These are phyloP conservation scores for Corydoras sp. DNA, from an alignment of 2,113 vertebrate genomes.

Conservation along the genomic window DNA sequence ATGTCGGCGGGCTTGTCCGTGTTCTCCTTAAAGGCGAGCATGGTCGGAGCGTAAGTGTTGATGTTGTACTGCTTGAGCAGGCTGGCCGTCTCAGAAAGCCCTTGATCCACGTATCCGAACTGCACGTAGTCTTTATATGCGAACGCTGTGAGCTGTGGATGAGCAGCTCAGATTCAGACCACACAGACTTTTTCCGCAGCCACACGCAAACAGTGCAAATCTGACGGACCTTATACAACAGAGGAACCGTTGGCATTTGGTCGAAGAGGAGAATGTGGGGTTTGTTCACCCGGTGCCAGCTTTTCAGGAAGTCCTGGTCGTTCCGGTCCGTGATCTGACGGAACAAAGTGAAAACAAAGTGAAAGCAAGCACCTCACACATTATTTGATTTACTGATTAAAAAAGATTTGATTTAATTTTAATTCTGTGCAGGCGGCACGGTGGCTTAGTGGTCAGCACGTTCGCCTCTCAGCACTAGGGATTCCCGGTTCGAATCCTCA, in stretches of 20 bases:
- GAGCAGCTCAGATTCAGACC: not conserved
- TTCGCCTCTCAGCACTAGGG: no score
- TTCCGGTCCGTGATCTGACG: constrained; percentile 88
- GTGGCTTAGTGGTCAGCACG: no score
- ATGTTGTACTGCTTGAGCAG: constrained; percentile 82
- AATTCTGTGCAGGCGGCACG: no score
- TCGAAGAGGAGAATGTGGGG: constrained; percentile 90
- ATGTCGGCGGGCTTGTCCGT: constrained; percentile 75
- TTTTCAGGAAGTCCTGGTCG: constrained; percentile 76
- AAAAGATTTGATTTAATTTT: no score
- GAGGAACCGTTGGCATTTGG: constrained; percentile 74
- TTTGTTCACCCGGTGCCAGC: constrained; percentile 90
- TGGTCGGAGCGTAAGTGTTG: constrained; percentile 80
- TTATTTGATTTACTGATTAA: no score
- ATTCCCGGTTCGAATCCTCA: no score
- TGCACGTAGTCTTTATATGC: constrained; percentile 85
- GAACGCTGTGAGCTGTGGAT: constrained; percentile 79
- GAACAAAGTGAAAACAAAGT: not conserved
- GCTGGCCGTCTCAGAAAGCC: constrained; percentile 71
- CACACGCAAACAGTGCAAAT: constrained; percentile 3
- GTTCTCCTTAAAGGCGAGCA: constrained; percentile 90
- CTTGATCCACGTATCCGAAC: constrained; percentile 87
- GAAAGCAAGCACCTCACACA: no score
- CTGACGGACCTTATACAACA: constrained; percentile 80
- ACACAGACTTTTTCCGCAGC: not conserved